phyloP scores from a whole-genome alignment of 2,888 invertebrate species.

The Chorisops tibialis region DNA sequence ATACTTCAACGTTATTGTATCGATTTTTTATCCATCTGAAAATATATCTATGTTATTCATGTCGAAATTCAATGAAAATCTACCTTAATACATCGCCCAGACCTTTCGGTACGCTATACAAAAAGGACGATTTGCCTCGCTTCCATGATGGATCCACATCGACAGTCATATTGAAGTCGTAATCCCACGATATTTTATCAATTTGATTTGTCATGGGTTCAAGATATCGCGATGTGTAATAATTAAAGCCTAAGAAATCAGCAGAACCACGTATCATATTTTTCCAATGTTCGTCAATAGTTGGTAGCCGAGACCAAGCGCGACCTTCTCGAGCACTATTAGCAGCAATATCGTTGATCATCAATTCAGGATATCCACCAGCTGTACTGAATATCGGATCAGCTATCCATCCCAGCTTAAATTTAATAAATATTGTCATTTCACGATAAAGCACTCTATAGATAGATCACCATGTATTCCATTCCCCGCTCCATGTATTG shows the following conservation, averaged over 20 bases:
- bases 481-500: constrained; percentile 38
- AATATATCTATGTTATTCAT: no score
- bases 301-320: constrained; percentile 40
- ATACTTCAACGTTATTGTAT: constrained; percentile 56
- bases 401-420: constrained; percentile 46
- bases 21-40: constrained; percentile 55
- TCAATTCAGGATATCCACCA: constrained; percentile 44
- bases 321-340: constrained; percentile 45
- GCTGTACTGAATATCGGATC: constrained; percentile 43
- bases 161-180: constrained; percentile 48
- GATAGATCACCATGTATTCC: constrained; percentile 41
- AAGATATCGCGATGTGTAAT: constrained; percentile 41
- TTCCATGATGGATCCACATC: constrained; percentile 40
- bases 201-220: constrained; percentile 31
- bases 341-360: constrained; percentile 41
- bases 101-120: constrained; percentile 43
- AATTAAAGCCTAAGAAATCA: constrained; percentile 44
- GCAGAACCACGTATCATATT: constrained; percentile 38
- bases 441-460: no score
- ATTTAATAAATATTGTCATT: no score
- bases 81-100: constrained; percentile 37
- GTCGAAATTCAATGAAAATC: neutral
- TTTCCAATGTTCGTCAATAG: constrained; percentile 35
- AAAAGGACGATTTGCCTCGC: constrained; percentile 41
- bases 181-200: constrained; percentile 52